phyloP scores from a whole-genome alignment of 2,113 vertebrate species.

The Erinaceus europaeus region DNA sequence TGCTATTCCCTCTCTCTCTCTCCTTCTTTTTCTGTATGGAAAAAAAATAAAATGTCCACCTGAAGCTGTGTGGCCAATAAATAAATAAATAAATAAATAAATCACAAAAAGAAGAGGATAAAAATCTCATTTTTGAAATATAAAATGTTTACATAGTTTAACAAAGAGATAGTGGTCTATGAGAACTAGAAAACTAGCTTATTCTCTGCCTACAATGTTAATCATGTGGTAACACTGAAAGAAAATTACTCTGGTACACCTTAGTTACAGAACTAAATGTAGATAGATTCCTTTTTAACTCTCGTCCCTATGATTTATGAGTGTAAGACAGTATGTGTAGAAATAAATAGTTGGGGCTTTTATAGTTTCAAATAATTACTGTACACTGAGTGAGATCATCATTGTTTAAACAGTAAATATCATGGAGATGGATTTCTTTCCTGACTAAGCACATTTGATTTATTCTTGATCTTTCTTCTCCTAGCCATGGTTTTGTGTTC shows the following conservation, averaged over 20 bases:
- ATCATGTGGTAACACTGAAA: neutral
- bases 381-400: neutral
- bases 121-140: neutral
- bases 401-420: neutral
- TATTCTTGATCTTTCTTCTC: neutral
- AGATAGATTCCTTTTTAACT: neutral
- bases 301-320: neutral
- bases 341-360: neutral
- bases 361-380: neutral
- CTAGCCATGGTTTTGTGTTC: slow-evolving; percentile 2
- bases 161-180: neutral
- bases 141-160: neutral
- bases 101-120: too few species aligned
- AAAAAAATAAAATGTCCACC: too few species aligned
- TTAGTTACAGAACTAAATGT: neutral
- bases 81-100: too few species aligned
- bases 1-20: too few species aligned
- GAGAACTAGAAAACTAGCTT: neutral
- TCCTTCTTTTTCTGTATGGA: too few species aligned
- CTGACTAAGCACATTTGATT: neutral
- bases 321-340: neutral
- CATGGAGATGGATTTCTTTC: neutral
- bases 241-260: neutral
- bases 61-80: too few species aligned
- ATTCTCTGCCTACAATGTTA: neutral